phyloP scores from a whole-genome alignment of 2,113 vertebrate species.

The Vireo altiloquus region DNA sequence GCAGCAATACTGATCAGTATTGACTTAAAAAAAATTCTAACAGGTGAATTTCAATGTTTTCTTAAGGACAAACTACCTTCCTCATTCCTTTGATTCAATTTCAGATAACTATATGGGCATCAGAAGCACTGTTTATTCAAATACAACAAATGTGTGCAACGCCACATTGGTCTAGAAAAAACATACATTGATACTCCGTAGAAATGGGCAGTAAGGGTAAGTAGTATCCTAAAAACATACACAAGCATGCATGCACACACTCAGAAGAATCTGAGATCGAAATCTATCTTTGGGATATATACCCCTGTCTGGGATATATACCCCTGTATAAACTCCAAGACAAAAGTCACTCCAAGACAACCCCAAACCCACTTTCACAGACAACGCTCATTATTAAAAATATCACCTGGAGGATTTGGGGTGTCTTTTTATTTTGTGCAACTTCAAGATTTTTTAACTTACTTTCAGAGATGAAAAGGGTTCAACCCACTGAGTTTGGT shows the following conservation, averaged over 20 bases:
- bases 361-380: neutral
- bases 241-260: rapidly evolving
- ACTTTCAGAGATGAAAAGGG: neutral
- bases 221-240: neutral
- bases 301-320: too few species aligned
- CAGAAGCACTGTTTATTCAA: neutral
- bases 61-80: neutral
- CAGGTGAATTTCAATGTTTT: neutral
- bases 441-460: neutral
- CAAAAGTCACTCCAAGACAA: too few species aligned
- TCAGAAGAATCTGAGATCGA: neutral
- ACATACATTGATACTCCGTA: neutral
- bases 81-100: neutral
- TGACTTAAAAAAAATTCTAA: neutral
- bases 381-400: neutral
- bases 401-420: neutral
- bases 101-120: neutral
- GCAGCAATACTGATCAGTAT: neutral
- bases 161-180: neutral
- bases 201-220: neutral
- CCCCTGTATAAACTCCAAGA: too few species aligned
- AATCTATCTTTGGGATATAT: neutral
- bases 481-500: neutral
- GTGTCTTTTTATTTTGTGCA: neutral
- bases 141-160: neutral